Base-by-base conservation (phyloP, 1,140 invertebrate genomes). In the Tyrophagus putrescentiae region DNA sequence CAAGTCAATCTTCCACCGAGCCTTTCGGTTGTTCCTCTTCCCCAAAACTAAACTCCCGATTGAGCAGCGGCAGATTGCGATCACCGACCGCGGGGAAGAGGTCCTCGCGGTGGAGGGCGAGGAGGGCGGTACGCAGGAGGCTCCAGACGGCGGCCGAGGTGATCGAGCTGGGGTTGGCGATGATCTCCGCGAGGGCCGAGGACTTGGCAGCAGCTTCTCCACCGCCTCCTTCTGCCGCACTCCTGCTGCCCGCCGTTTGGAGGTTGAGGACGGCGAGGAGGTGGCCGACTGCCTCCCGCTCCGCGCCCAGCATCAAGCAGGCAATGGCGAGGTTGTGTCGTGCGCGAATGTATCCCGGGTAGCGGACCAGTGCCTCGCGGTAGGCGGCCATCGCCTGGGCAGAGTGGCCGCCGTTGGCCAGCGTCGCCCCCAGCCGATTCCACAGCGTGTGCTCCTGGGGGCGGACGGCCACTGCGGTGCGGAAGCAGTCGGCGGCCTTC, bases 271-370 rank as follows among this genome's bases (percentile, higher is more conserved):
- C 92, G 16, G 82, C 82, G 25, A 98, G 69, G 65, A 98, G 84
- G 74, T 98, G 94, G 73, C 96, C 92, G 33, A 85, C 87, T 9
- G 94, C 93, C 78, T 98, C 86, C 68, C 83, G 88, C 68, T 96
- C 85, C 27, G 87, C 87, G 66, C 84, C 83, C n/a, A 98, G 78
- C 76, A 97, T 95, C 70, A 97, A 87, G 70, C 94, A 98, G 57
- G 89, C 88, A 50, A 99, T 95, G 7, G 93, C 95, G 56, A 99
- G 82, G 76, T 99, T 98, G 69, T 95, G 98, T 64, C 95, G 79
- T 21, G 93, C 91, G 54, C 95, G 78, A 63, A 98, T 94, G 71
- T 94, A 98, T 16, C 94, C 93, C 3, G 95, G 95, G 54, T 86
- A 83, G 28, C 98, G 74, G 70, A 86, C 80, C 25, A 99, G 74